A percentile compares a stretch with the other conserved stretches of the same genome.
phyloP scores from a whole-genome alignment of 53 echinoderm and acorn worm species.

The Patiria pectinifera region DNA sequence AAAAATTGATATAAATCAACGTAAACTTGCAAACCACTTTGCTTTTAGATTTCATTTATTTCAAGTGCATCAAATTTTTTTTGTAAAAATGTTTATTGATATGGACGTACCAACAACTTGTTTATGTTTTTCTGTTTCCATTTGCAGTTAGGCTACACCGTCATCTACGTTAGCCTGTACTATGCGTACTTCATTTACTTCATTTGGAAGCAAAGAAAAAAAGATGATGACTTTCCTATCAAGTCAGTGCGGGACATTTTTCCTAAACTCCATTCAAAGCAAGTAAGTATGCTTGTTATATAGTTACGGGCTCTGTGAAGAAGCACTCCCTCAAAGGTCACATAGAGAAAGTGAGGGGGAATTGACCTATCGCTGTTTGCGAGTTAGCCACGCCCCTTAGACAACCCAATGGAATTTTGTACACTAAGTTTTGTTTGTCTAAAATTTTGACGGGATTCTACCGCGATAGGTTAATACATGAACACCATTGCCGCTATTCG shows the following conservation, averaged over 20 bases:
- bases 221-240: slow-evolving; percentile 90
- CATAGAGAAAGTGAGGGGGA: background rate
- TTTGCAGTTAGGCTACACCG: slow-evolving; percentile 81
- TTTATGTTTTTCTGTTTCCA: background rate
- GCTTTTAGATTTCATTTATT: background rate
- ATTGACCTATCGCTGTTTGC: background rate
- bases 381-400: too few relatives aligned
- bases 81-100: background rate
- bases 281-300: slow-evolving; percentile 2
- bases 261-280: slow-evolving; percentile 54
- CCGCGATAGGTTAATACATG: too few relatives aligned
- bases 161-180: slow-evolving; percentile 78
- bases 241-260: slow-evolving; percentile 79
- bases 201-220: slow-evolving; percentile 62
- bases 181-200: slow-evolving; percentile 88
- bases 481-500: too few relatives aligned
- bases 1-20: background rate
- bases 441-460: too few relatives aligned
- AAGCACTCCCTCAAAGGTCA: background rate
- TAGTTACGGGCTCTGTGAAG: background rate
- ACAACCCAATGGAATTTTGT: too few relatives aligned
- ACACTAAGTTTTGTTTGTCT: too few relatives aligned
- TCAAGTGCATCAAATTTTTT: too few relatives aligned
- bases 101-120: background rate
- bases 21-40: background rate